Evolutionary conservation across 2,113 vertebrate species (phyloP).

Genomic region (Thamnophis sirtalis): DNA sequence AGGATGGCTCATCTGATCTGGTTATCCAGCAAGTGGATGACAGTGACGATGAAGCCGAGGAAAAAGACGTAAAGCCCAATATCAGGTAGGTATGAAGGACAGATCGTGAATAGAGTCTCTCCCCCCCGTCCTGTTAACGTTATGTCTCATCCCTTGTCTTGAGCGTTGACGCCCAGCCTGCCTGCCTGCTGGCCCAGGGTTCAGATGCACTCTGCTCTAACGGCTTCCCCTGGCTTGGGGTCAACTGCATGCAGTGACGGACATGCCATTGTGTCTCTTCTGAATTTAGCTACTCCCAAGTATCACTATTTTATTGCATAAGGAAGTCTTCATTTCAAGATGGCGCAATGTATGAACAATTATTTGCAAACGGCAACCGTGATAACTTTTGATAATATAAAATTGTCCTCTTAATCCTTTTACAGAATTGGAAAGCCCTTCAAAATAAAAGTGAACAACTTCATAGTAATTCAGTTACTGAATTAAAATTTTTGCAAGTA

Average conservation of each 20-base stretch:
- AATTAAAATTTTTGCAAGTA: constrained; percentile 5
- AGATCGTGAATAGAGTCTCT: neutral
- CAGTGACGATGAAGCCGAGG: constrained; percentile 86
- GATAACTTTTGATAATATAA: constrained; percentile 34
- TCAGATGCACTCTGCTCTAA: constrained; percentile 1
- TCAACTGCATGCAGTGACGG: constrained; percentile 65
- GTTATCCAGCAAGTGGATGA: constrained; percentile 95
- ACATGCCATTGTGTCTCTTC: constrained; percentile 30
- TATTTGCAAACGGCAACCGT: constrained; percentile 14
- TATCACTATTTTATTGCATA: constrained; percentile 35
- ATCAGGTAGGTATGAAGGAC: constrained; percentile 61
- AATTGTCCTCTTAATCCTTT: constrained; percentile 41
- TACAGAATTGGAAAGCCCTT: constrained; percentile 40
- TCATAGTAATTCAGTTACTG: constrained; percentile 26
- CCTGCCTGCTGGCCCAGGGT: constrained; percentile 21
- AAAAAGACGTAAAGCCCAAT: constrained; percentile 74
- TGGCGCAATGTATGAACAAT: constrained; percentile 23
- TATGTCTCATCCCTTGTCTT: constrained; percentile 21
- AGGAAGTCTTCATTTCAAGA: constrained; percentile 31
- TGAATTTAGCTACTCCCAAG: constrained; percentile 47
- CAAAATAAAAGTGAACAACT: constrained; percentile 44
- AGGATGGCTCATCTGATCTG: constrained; percentile 87
- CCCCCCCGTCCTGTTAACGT: neutral
- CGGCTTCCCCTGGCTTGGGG: constrained; percentile 38
- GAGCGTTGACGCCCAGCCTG: constrained; percentile 22